Evolutionary conservation across 2,888 invertebrate species (phyloP).

Genomic region (Lasiommata megera): DNA sequence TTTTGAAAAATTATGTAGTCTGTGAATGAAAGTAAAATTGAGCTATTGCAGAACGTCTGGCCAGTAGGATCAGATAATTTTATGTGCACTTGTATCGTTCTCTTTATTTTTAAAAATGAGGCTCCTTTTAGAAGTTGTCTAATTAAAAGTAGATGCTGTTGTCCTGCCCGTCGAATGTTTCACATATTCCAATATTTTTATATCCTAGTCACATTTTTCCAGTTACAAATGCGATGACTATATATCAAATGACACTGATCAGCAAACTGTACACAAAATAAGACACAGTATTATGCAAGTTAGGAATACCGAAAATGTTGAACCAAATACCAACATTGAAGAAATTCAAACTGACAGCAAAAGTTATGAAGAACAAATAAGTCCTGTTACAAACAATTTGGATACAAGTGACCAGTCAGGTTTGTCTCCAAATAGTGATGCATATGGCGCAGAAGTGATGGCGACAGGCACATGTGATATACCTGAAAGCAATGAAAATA

Average conservation of each 20-base stretch:
- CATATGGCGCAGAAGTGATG: constrained; percentile 38
- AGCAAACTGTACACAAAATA: constrained; percentile 79
- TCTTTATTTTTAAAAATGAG: too few relatives aligned
- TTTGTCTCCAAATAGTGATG: constrained; percentile 37
- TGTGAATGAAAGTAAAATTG: too few relatives aligned
- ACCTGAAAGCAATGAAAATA: constrained; percentile 46
- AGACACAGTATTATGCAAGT: constrained; percentile 71
- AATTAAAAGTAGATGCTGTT: too few relatives aligned
- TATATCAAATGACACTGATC: constrained; percentile 85
- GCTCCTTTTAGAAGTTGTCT: too few relatives aligned
- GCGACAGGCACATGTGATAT: constrained; percentile 47
- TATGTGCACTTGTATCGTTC: too few relatives aligned
- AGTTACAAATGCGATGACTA: constrained; percentile 91
- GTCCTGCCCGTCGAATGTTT: too few relatives aligned
- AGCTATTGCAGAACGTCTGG: too few relatives aligned
- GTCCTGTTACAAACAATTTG: constrained; percentile 36
- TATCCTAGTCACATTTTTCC: constrained; percentile 41
- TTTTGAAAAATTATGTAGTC: too few relatives aligned
- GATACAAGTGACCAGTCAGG: constrained; percentile 23
- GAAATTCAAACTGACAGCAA: constrained; percentile 45
- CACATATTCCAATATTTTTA: too few relatives aligned
- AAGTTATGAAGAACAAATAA: constrained; percentile 42
- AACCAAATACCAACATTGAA: constrained; percentile 44
- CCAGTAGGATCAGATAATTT: too few relatives aligned
- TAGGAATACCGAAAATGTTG: constrained; percentile 41